phyloP scores from a whole-genome alignment of 2,113 vertebrate genomes.

The Loxodonta africana region DNA sequence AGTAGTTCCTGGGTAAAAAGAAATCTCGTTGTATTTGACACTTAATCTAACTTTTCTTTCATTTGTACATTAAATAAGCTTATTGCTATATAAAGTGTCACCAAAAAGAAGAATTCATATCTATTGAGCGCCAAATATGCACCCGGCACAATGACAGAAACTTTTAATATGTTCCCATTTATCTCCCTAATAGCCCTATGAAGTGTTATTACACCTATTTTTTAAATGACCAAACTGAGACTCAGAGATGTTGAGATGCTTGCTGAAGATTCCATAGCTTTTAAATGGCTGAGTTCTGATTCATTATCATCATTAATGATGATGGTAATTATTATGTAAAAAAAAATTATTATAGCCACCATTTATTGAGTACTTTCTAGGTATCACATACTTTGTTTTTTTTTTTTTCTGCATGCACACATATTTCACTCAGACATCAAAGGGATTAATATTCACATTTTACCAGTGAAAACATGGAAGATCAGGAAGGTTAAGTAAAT shows the following conservation, averaged over 20 bases:
- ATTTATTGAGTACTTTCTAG: constrained; percentile 46
- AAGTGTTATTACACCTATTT: background rate
- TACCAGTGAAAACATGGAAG: background rate
- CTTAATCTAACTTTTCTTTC: background rate
- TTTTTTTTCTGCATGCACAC: background rate
- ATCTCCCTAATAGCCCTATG: background rate
- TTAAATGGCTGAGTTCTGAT: constrained; percentile 15
- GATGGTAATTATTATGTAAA: background rate
- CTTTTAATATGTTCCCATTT: constrained; percentile 13
- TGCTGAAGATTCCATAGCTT: constrained; percentile 30
- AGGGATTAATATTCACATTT: constrained; percentile 47
- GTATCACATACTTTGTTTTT: background rate
- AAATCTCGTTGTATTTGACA: background rate
- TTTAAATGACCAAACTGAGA: constrained; percentile 40
- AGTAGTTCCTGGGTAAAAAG: constrained; percentile 33
- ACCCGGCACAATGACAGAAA: background rate
- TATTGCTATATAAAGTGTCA: background rate
- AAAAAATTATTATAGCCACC: constrained; percentile 35
- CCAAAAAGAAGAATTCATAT: constrained; percentile 15
- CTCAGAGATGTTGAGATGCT: constrained; percentile 32
- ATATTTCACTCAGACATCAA: constrained; percentile 34
- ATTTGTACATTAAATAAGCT: constrained; percentile 30
- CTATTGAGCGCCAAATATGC: background rate
- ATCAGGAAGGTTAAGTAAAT: constrained; percentile 30
- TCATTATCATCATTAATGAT: background rate